A percentile compares a stretch with the other conserved stretches of the same genome.
Evolutionary conservation across 2,113 vertebrate genomes (phyloP).

Genomic region (Typhlomys cinereus): DNA sequence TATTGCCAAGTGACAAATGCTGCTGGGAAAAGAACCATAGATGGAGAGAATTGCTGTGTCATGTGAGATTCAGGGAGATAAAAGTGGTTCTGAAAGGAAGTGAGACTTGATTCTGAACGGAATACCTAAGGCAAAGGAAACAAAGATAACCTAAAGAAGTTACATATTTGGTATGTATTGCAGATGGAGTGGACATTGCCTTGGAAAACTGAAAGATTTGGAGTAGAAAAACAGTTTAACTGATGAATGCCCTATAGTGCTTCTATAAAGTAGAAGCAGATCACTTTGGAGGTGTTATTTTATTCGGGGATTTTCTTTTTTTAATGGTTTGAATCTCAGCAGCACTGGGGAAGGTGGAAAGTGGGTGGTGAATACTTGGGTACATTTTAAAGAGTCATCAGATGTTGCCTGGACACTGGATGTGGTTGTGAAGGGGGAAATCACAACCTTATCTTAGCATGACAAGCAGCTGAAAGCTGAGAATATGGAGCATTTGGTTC

Average conservation of each 20-base stretch:
- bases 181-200: not conserved
- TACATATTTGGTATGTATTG: not conserved
- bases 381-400: not conserved
- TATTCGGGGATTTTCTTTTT: not conserved
- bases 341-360: not conserved
- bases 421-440: not conserved
- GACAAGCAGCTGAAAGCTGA: not conserved
- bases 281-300: not conserved
- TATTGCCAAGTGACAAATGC: not conserved
- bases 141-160: not conserved
- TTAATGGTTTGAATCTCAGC: not conserved
- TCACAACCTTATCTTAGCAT: not conserved
- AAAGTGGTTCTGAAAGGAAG: not conserved
- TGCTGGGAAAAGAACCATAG: not conserved
- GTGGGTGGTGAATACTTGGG: not conserved
- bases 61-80: not conserved
- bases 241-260: not conserved
- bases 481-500: not conserved
- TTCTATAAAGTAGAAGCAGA: not conserved
- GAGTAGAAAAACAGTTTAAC: not conserved
- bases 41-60: not conserved
- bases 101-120: not conserved
- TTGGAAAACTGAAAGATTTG: too few species aligned
- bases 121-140: not conserved
- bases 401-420: not conserved